Conservation (phyloP, 1,140 invertebrate genomes). For the Tetramorium simillimum region DNA sequence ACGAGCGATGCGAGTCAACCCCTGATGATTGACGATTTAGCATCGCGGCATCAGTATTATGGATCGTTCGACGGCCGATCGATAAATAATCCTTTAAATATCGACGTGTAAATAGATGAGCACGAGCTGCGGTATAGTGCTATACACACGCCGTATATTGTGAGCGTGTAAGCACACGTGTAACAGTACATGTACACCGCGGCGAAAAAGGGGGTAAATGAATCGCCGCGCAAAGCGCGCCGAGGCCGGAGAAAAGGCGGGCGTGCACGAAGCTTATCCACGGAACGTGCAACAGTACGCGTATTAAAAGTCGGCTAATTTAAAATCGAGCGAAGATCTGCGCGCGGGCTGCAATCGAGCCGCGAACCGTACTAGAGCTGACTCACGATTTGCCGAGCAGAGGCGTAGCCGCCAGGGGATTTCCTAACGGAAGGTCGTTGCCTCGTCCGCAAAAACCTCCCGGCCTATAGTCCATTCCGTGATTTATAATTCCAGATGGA, state of each 20-base stretch:
- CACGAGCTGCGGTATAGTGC: not conserved
- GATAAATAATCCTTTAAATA: conserved; percentile 72
- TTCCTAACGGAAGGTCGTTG: conserved; percentile 40
- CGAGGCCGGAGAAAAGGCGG: conserved; percentile 61
- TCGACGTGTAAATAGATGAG: conserved; percentile 68
- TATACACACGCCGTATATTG: not conserved
- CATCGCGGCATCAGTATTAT: conserved; percentile 68
- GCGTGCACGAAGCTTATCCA: conserved; percentile 77
- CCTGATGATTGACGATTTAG: conserved; percentile 54
- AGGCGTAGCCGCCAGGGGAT: conserved; percentile 69
- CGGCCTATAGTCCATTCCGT: not conserved
- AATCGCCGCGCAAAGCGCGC: conserved; percentile 69
- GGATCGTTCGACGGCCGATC: conserved; percentile 62
- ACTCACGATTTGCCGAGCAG: conserved; percentile 74
- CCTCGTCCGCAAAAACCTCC: conserved; percentile 28
- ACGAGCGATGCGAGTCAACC: not conserved
- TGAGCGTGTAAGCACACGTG: not conserved
- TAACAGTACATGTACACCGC: conserved; percentile 16
- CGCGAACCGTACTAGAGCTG: conserved; percentile 71
- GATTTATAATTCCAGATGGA: not conserved
- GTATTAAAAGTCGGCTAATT: conserved; percentile 80
- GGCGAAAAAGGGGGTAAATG: conserved; percentile 72
- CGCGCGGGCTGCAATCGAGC: conserved; percentile 65
- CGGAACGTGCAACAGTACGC: conserved; percentile 77
- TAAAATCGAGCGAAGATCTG: conserved; percentile 80